Conservation (phyloP, 2,113 vertebrate genomes). For the Grus americana region DNA sequence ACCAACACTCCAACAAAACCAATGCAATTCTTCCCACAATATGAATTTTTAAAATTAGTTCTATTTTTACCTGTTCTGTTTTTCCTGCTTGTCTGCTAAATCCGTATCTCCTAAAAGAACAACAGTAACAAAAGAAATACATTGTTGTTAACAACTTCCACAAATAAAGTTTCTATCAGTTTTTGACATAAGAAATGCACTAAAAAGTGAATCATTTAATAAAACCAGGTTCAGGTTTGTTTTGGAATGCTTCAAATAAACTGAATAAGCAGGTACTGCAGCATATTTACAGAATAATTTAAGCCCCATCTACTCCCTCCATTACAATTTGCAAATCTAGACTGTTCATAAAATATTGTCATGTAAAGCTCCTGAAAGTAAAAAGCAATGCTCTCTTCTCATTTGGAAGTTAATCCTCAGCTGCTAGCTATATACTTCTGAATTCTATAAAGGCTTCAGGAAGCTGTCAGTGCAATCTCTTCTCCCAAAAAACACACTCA, state of each 20-base stretch:
- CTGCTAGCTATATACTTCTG: not conserved
- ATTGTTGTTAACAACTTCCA: not conserved
- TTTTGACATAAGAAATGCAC: not conserved
- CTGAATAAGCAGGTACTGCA: not conserved
- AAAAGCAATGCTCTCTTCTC: not conserved
- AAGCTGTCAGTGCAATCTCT: not conserved
- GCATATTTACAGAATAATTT: not conserved
- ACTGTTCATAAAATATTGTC: not conserved
- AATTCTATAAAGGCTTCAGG: not conserved
- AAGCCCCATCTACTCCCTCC: not conserved
- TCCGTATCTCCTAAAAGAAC: conserved; percentile 83
- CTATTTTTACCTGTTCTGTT: conserved; percentile 82
- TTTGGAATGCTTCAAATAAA: not conserved
- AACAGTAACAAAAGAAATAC: not conserved
- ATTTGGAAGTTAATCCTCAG: not conserved
- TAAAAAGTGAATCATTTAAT: not conserved
- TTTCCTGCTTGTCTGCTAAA: conserved; percentile 85
- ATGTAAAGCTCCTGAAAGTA: not conserved
- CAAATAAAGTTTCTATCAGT: not conserved
- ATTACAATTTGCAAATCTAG: not conserved
- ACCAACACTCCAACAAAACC: not conserved
- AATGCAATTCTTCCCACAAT: not conserved
- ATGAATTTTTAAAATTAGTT: not conserved
- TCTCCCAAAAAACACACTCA: not conserved
- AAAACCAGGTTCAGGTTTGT: not conserved